Percentiles rank a stretch among this genome's conserved stretches.
These are phyloP conservation scores for mouse (Mus musculus) DNA, from an alignment of 2,113 vertebrate species.

Conservation along the genomic window GRCm39 chr7:140695501-140696000, in stretches of 20 bases:
- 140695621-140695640: no score
- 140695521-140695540: neutral
- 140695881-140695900: rapidly evolving
- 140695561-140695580: neutral
- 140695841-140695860: neutral
- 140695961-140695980: neutral
- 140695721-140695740: neutral
- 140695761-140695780: neutral
- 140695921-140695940: neutral
- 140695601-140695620: neutral
- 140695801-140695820: rapidly evolving
- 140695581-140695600: neutral
- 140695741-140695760: neutral
- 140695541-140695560: neutral
- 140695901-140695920: neutral
- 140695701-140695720: neutral
- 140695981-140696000: rapidly evolving
- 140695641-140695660: neutral
- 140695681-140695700: neutral
- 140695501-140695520: neutral
- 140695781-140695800: no score
- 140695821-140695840: neutral
- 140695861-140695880: neutral
- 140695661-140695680: neutral
- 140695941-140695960: rapidly evolving